Base-by-base conservation (phyloP, 2,113 vertebrate genomes). In the Notothenia coriiceps region DNA sequence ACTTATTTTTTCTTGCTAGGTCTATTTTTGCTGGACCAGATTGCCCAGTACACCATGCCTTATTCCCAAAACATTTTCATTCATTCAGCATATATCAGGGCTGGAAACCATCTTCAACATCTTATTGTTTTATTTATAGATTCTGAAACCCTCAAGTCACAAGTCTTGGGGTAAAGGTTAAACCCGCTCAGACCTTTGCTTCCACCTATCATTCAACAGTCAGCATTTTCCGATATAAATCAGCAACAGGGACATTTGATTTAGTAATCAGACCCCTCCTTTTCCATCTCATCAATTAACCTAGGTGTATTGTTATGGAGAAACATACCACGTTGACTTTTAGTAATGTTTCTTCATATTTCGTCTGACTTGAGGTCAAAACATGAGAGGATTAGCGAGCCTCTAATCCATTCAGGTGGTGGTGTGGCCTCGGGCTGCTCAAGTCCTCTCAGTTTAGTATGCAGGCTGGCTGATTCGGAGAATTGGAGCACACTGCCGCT, bases 401-500 rank as follows among this genome's bases (percentile, higher is more conserved):
- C 59, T 86, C 50, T 82, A 86, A 90, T 89, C 81, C 72, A 85
- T 59, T 79, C 90, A 92, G 87, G 91, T 90, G 76, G 59, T 55
- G 79, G 13, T 62, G 78, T 86, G 82, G 86, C 88, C 86, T 82
- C 66, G 81, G 79, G 88, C 84, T 78, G 64, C 70, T 78, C 79
- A 11, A 70, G 54, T 79, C 78, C 66, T 76, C 73, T 68, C 80
- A 40, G 74, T 90, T 94, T 90, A 91, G 89, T 89, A 93, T 93
- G 91, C 93, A 85, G 86, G 10, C 70, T 49, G 65, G 61, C 70
- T 81, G 87, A 57, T 85, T 76, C 29, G 64, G 35, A 84, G 84
- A 87, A 89, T 47, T 82, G 89, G 79, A 91, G 83, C 89, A 91
- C 83, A 29, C 80, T 73, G 70, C 59, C 10, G 85, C 92, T 92